Evolutionary conservation across 2,888 invertebrate genomes (phyloP).

Genomic region (Aphrophora alni): DNA sequence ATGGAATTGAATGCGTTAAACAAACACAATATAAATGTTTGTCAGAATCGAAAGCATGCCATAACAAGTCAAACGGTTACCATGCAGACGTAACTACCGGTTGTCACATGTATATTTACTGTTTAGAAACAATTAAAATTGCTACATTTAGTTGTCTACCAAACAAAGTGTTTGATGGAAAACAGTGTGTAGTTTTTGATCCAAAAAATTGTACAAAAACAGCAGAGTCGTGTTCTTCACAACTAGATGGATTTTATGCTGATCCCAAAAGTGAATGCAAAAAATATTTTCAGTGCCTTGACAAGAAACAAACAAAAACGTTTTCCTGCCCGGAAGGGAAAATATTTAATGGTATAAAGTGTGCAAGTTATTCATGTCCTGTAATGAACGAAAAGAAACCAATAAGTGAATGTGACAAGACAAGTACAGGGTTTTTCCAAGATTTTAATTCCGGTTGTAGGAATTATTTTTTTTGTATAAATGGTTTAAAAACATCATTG

Average conservation of each 20-base stretch:
- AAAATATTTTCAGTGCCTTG: slow-evolving; percentile 66
- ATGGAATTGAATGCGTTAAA: slow-evolving; percentile 62
- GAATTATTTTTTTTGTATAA: slow-evolving; percentile 65
- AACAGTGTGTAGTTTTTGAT: slow-evolving; percentile 60
- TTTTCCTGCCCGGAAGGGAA: slow-evolving; percentile 51
- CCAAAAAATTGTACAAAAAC: slow-evolving; percentile 56
- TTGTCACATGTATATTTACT: slow-evolving; percentile 67
- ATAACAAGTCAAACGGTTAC: slow-evolving; percentile 63
- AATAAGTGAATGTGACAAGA: slow-evolving; percentile 15
- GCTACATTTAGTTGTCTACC: slow-evolving; percentile 64
- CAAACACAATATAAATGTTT: slow-evolving; percentile 56
- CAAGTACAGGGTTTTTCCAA: slow-evolving; percentile 64
- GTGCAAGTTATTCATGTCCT: slow-evolving; percentile 19
- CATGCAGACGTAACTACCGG: slow-evolving; percentile 62
- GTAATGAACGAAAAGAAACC: background rate
- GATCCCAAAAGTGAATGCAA: slow-evolving; percentile 61
- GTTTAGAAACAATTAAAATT: slow-evolving; percentile 63
- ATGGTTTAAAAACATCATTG: slow-evolving; percentile 61
- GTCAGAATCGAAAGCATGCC: slow-evolving; percentile 59
- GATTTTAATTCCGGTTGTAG: slow-evolving; percentile 62
- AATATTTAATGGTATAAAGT: slow-evolving; percentile 52
- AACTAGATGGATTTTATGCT: slow-evolving; percentile 54
- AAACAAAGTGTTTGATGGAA: slow-evolving; percentile 66
- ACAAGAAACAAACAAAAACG: slow-evolving; percentile 48
- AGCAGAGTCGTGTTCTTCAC: slow-evolving; percentile 52